Percentiles rank a stretch among this genome's conserved stretches.
phyloP scores from a whole-genome alignment of 2,797 vertebrate genomes.

The Sphaeramia orbicularis region DNA sequence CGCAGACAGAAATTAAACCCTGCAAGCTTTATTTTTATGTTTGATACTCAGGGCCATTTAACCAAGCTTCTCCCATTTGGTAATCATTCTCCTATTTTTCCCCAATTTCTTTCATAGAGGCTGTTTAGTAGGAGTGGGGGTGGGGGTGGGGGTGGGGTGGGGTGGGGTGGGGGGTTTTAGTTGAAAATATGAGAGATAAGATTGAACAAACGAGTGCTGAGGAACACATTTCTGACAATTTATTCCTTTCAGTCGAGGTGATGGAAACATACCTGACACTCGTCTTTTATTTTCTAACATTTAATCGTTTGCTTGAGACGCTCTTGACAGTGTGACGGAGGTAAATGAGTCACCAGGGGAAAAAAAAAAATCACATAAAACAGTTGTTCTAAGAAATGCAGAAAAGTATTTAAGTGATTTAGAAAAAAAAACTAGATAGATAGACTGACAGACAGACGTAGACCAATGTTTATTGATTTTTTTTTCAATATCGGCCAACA shows the following conservation, averaged over 20 bases:
- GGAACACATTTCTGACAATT: too few species aligned
- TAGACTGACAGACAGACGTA: too few species aligned
- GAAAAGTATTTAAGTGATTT: background rate
- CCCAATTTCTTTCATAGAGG: background rate
- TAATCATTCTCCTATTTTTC: slow-evolving; percentile 1
- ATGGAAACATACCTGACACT: too few species aligned
- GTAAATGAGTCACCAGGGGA: slow-evolving; percentile 1
- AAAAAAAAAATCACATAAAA: background rate
- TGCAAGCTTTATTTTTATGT: background rate
- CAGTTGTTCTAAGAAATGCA: background rate
- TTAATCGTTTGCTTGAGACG: slow-evolving; percentile 8
- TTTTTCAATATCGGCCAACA: too few species aligned
- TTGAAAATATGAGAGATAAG: background rate
- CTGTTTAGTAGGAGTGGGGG: too few species aligned
- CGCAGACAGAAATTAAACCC: slow-evolving; percentile 35
- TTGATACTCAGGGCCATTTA: slow-evolving; percentile 7
- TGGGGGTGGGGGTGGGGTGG: too few species aligned
- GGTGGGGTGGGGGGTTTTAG: too few species aligned
- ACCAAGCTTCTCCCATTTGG: background rate
- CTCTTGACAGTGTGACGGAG: slow-evolving; percentile 37
- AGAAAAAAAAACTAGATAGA: background rate
- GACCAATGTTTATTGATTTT: too few species aligned
- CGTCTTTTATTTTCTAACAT: too few species aligned
- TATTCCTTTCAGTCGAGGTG: too few species aligned
- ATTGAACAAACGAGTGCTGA: too few species aligned